Evolutionary conservation across 2,888 invertebrate species (phyloP).

Genomic region (Dryocosmus kuriphilus): DNA sequence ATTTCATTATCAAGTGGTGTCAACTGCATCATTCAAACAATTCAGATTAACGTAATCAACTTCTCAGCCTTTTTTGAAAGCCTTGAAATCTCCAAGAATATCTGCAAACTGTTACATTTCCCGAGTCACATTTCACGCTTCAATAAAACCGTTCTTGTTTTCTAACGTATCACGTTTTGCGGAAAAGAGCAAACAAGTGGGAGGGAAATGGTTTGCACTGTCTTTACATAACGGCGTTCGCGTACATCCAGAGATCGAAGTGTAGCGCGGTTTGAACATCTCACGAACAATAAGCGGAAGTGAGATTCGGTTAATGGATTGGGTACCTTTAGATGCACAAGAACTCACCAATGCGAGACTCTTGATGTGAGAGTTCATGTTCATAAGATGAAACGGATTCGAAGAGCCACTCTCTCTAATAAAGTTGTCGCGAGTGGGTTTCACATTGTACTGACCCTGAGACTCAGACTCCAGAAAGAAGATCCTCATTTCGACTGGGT

Average conservation of each 20-base stretch:
- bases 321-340: slow-evolving; percentile 49
- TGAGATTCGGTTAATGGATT: slow-evolving; percentile 57
- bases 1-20: too few species aligned
- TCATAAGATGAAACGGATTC: slow-evolving; percentile 22
- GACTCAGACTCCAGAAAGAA: slow-evolving; percentile 51
- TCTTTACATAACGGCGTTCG: slow-evolving; percentile 19
- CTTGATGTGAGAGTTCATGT: slow-evolving; percentile 18
- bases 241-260: slow-evolving; percentile 49
- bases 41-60: background rate
- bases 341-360: slow-evolving; percentile 11
- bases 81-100: too few species aligned
- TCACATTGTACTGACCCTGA: slow-evolving; percentile 58
- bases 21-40: background rate
- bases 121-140: background rate
- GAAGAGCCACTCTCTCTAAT: slow-evolving; percentile 57
- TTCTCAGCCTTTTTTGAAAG: background rate
- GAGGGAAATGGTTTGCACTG: background rate
- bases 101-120: background rate
- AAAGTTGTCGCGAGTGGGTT: slow-evolving; percentile 68
- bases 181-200: slow-evolving; percentile 1
- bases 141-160: background rate
- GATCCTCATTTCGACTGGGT: slow-evolving; percentile 51
- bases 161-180: background rate
- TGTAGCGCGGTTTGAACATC: slow-evolving; percentile 47
- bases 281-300: slow-evolving; percentile 59